Evolutionary conservation across 2,888 invertebrate species (phyloP).

Genomic region (Idaea straminata): DNA sequence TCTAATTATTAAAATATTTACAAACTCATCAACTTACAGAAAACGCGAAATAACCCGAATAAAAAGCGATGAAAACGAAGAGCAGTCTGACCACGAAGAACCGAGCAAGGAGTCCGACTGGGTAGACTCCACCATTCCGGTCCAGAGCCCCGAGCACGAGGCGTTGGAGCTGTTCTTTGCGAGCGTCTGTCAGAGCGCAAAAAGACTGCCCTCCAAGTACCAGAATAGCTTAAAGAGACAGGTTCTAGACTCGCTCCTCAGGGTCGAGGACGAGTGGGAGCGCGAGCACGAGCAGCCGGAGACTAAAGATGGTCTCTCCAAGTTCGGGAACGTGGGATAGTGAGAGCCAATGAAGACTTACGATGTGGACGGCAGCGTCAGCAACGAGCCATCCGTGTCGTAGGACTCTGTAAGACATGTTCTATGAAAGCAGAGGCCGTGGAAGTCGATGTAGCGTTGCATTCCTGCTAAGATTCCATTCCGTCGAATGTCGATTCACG

Average conservation of each 20-base stretch:
- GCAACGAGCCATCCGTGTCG: too few relatives aligned
- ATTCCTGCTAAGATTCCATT: too few relatives aligned
- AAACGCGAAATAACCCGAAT: not conserved
- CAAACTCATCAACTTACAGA: not conserved
- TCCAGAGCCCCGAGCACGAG: slow-evolving; percentile 32
- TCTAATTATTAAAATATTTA: too few relatives aligned
- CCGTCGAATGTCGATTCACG: too few relatives aligned
- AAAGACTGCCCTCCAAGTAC: slow-evolving; percentile 51
- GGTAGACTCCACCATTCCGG: not conserved
- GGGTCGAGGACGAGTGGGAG: slow-evolving; percentile 60
- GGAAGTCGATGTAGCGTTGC: too few relatives aligned
- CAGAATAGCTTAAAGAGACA: slow-evolving; percentile 59
- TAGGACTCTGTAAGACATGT: too few relatives aligned
- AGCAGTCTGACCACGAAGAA: not conserved
- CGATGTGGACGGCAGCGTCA: too few relatives aligned
- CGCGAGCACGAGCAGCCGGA: slow-evolving; percentile 28
- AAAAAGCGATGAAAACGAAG: not conserved
- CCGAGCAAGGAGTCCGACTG: not conserved
- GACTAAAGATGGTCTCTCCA: not conserved
- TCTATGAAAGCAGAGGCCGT: too few relatives aligned
- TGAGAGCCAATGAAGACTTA: too few relatives aligned
- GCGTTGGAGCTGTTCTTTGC: slow-evolving; percentile 71
- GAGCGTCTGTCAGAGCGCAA: slow-evolving; percentile 67
- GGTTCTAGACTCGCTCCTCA: slow-evolving; percentile 60
- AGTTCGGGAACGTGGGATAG: not conserved